Evolutionary conservation across 2,888 invertebrate genomes (phyloP), one percentile per base, ranked within the genome.

Genomic region (Morpho deidamia): DNA sequence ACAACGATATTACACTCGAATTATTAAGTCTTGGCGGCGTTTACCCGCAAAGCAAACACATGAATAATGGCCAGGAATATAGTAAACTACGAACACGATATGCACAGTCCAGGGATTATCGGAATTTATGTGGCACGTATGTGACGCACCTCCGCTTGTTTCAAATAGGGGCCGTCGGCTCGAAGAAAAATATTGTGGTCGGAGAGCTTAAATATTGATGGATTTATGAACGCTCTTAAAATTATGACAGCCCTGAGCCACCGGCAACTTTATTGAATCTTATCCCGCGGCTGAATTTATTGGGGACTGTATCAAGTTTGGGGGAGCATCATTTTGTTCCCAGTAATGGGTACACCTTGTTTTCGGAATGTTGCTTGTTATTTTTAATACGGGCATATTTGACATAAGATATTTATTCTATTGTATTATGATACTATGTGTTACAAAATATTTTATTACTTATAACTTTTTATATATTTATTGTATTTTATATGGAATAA

Each of bases 151-250:
- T 79, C 60, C 66, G 66, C 59, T 63, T 62, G 61, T 64, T 62
- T 59, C 62, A 53, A 56, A 53, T 61, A 63, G 67, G 65, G 63
- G 57, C 61, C 71, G 72, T 68, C 67, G 61, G 66, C 65, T 65
- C 70, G 67, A 78, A 82, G 83, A 83, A 87, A 83, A 85, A 85
- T 82, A 86, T 81, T 81, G 80, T 78, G 81, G 78, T 69, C 74
- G 71, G 65, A 78, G 74, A 85, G 86, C 87, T 87, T 86, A 82
- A 81, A 76, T 78, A 86, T 82, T 88, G 89, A 89, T 83, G 82
- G 88, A 89, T 89, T 88, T 89, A 89, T 87, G 84, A 78, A 77
- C 77, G 77, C 74, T 81, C 82, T 83, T 81, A 81, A 85, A 85
- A 83, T 82, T 83, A 86, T 85, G 85, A 85, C 84, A 83, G 76